These are phyloP conservation scores for Cordilura impudica DNA, from an alignment of 2,888 invertebrate genomes.

Conservation along the genomic window DNA sequence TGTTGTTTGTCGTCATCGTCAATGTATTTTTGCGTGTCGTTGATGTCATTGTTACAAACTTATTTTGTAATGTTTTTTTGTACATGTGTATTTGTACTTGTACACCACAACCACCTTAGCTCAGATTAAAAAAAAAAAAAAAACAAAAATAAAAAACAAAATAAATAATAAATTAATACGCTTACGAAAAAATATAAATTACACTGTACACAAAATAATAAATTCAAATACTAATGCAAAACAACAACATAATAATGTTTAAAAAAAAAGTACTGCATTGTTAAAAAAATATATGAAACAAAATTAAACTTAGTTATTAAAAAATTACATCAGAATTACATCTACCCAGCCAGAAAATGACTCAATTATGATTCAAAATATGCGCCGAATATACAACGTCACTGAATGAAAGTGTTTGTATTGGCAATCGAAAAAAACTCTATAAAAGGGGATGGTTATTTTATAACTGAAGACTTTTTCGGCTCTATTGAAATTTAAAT, in stretches of 20 bases:
- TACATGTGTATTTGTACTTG: slow-evolving; percentile 37
- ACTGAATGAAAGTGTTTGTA: too few species aligned
- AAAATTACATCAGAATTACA: background rate
- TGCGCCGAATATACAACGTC: too few species aligned
- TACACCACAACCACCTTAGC: slow-evolving; percentile 48
- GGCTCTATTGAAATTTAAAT: too few species aligned
- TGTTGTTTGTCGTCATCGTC: slow-evolving; percentile 60
- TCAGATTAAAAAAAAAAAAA: slow-evolving; percentile 63
- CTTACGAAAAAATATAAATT: slow-evolving; percentile 62
- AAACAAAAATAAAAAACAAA: slow-evolving; percentile 63
- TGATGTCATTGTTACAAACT: slow-evolving; percentile 62
- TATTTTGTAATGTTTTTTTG: slow-evolving; percentile 56
- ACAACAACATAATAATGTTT: slow-evolving; percentile 21
- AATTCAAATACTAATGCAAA: slow-evolving; percentile 50
- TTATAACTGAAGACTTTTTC: too few species aligned
- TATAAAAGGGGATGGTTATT: too few species aligned
- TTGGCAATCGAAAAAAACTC: too few species aligned
- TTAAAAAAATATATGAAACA: slow-evolving; percentile 22
- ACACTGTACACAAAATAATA: slow-evolving; percentile 46
- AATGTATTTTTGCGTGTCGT: slow-evolving; percentile 64
- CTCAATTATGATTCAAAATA: too few species aligned
- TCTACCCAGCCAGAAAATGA: too few species aligned
- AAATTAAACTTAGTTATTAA: background rate
- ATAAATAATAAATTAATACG: slow-evolving; percentile 67
- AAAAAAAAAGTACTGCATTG: slow-evolving; percentile 33